Evolutionary conservation across 1,140 invertebrate species (phyloP).

Genomic region (Neodiprion lecontei): DNA sequence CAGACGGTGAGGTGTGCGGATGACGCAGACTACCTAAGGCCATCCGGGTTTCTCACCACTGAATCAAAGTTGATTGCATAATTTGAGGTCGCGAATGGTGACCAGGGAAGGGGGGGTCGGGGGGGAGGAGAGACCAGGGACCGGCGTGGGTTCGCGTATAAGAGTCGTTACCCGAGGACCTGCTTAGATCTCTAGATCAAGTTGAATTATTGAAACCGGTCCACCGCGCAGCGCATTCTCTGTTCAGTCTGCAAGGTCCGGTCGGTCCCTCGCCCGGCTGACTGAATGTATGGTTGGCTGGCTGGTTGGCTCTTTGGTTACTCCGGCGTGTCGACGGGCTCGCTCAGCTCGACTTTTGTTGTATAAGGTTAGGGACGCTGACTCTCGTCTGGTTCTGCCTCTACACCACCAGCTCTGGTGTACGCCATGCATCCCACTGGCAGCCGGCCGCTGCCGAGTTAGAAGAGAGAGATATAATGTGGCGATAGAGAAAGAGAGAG

Average conservation of each 20-base stretch:
- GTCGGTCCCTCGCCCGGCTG: constrained; percentile 32
- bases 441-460: constrained; percentile 4
- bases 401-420: constrained; percentile 10
- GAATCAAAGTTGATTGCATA: no score
- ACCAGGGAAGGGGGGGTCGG: no score
- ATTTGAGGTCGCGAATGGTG: no score
- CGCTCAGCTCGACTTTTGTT: constrained; percentile 51
- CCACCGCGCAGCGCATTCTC: constrained; percentile 23
- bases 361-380: constrained; percentile 58
- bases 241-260: not conserved
- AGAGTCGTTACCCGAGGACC: constrained; percentile 20
- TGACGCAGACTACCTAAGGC: no score
- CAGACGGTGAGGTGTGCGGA: no score
- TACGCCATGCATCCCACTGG: constrained; percentile 6
- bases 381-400: not conserved
- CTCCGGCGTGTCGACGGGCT: constrained; percentile 29
- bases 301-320: constrained; percentile 11
- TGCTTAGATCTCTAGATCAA: constrained; percentile 56
- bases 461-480: constrained; percentile 5
- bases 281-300: not conserved
- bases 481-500: constrained; percentile 9
- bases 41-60: no score
- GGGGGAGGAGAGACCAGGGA: not conserved
- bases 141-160: not conserved
- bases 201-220: constrained; percentile 57